Evolutionary conservation across 1,140 invertebrate genomes (phyloP).

Genomic region (Pollicipes pollicipes): DNA sequence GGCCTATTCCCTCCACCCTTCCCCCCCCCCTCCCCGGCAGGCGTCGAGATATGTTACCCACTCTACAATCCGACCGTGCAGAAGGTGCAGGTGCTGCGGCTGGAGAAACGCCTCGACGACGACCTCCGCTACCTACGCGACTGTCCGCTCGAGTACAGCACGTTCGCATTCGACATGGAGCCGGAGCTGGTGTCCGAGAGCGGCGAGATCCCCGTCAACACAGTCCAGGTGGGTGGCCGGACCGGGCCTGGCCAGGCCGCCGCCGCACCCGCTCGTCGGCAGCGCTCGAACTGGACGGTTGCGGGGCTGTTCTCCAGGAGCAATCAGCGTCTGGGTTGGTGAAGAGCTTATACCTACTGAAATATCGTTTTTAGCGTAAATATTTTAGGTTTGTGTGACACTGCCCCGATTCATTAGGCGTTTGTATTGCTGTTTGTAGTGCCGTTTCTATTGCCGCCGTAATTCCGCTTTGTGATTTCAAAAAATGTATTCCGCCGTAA

Average conservation of each 20-base stretch:
- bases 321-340: background rate
- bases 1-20: too few relatives aligned
- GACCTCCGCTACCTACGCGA: conserved; percentile 80
- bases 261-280: conserved; percentile 2
- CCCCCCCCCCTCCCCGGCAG: conserved; percentile 27
- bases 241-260: background rate
- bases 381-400: too few relatives aligned
- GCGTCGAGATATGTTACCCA: conserved; percentile 72
- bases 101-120: conserved; percentile 87
- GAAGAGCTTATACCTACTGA: conserved; percentile 2
- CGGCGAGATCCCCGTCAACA: conserved; percentile 65
- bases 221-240: conserved; percentile 44
- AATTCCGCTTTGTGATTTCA: too few relatives aligned
- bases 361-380: background rate
- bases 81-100: conserved; percentile 67
- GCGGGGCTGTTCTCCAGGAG: too few relatives aligned
- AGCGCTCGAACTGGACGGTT: background rate
- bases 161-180: conserved; percentile 83
- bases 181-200: conserved; percentile 56
- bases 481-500: too few relatives aligned
- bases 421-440: too few relatives aligned
- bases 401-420: too few relatives aligned
- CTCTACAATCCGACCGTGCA: conserved; percentile 86
- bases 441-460: too few relatives aligned
- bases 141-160: conserved; percentile 80